Conservation (phyloP, 1,140 invertebrate species). For the Aporrectodea caliginosa region DNA sequence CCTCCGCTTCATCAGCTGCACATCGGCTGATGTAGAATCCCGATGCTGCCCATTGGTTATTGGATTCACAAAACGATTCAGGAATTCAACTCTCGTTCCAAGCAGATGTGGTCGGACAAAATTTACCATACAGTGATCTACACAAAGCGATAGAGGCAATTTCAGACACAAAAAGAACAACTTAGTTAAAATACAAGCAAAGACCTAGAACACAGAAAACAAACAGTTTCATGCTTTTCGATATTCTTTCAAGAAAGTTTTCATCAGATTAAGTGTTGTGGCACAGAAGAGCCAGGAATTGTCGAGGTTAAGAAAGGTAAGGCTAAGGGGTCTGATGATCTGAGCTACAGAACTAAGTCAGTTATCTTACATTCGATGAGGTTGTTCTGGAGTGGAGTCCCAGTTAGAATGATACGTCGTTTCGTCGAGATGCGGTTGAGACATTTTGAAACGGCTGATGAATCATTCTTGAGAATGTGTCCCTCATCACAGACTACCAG, state of each 20-base stretch:
- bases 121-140: conserved; percentile 82
- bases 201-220: too few species aligned
- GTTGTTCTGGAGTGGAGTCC: conserved; percentile 95
- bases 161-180: too few species aligned
- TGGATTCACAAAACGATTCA: conserved; percentile 64
- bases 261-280: too few species aligned
- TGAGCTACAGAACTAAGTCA: too few species aligned
- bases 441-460: conserved; percentile 76
- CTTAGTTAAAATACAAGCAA: too few species aligned
- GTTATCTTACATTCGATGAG: conserved; percentile 73
- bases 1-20: conserved; percentile 86
- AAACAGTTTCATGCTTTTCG: too few species aligned
- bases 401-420: conserved; percentile 87
- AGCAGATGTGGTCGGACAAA: conserved; percentile 93
- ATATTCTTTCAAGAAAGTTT: too few species aligned
- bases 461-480: conserved; percentile 86
- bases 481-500: conserved; percentile 94
- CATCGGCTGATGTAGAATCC: conserved; percentile 83
- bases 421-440: conserved; percentile 75
- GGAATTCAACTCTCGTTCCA: conserved; percentile 85
- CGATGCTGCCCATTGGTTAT: conserved; percentile 93
- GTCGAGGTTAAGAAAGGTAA: too few species aligned
- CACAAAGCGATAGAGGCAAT: too few species aligned
- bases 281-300: too few species aligned
- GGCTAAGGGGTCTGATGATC: too few species aligned